A percentile compares a stretch with the other conserved stretches of the same genome.
Conservation (phyloP, 1,140 invertebrate genomes). For the Potamilus streckersoni region DNA sequence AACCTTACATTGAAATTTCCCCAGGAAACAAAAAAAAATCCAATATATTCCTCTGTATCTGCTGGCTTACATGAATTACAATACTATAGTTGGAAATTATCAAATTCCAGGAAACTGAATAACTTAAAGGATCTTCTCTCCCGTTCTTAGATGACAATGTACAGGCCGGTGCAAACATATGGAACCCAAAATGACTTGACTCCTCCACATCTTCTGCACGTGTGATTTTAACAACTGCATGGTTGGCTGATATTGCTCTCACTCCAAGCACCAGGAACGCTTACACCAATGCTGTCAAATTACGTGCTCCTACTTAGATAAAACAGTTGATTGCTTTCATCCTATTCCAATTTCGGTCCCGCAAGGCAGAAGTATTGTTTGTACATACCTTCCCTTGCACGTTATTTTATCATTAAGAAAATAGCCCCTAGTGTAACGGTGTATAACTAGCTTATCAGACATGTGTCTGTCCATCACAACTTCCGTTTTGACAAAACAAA, state of each 20-base stretch:
- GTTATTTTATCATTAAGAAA: conserved; percentile 16
- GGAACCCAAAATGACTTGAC: conserved; percentile 6
- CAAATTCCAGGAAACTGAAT: conserved; percentile 32
- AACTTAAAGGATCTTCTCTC: conserved; percentile 29
- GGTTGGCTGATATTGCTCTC: not conserved
- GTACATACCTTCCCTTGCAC: conserved; percentile 9
- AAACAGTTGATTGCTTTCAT: conserved; percentile 14
- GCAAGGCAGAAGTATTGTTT: conserved; percentile 8
- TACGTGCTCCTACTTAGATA: not conserved
- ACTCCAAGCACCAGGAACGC: conserved; percentile 12
- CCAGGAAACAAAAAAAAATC: too few relatives aligned
- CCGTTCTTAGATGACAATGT: conserved; percentile 34
- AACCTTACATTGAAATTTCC: too few relatives aligned
- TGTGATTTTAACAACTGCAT: conserved; percentile 1
- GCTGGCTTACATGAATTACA: conserved; percentile 17
- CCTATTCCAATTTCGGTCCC: not conserved
- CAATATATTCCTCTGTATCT: conserved; percentile 12
- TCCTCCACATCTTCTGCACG: not conserved
- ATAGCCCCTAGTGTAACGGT: conserved; percentile 3
- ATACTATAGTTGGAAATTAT: conserved; percentile 27
- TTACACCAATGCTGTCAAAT: conserved; percentile 13
- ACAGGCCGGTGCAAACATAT: conserved; percentile 23
- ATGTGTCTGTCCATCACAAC: not conserved
- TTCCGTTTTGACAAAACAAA: not conserved
- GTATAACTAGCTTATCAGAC: not conserved